phyloP scores from a whole-genome alignment of 1,140 invertebrate genomes.

The Ceratoteleas bidentatus region DNA sequence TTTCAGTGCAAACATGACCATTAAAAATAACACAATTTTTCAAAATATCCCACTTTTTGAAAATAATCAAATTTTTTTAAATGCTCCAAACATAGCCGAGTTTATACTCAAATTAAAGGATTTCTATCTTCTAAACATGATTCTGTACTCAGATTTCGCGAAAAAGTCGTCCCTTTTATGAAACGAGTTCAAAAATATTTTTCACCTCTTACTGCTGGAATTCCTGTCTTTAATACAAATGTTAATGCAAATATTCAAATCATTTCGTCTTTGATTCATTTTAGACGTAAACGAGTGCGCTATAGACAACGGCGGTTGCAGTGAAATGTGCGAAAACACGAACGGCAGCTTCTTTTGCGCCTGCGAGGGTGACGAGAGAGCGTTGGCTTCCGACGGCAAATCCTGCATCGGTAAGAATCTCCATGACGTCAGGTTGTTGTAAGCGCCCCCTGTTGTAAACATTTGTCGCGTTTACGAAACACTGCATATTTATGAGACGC shows the following conservation, averaged over 20 bases:
- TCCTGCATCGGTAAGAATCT: slow-evolving; percentile 75
- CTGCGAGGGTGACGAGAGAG: slow-evolving; percentile 81
- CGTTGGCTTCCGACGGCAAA: slow-evolving; percentile 74
- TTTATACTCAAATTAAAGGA: not conserved
- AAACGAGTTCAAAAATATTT: not conserved
- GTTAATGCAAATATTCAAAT: slow-evolving; percentile 19
- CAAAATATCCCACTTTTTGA: too few species aligned
- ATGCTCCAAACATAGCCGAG: not conserved
- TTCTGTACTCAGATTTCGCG: not conserved
- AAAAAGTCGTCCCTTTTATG: not conserved
- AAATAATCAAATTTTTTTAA: too few species aligned
- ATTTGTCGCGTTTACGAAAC: slow-evolving; percentile 1
- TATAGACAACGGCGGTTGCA: slow-evolving; percentile 85
- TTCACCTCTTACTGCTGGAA: too few species aligned
- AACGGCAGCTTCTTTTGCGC: slow-evolving; percentile 84
- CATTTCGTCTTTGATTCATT: slow-evolving; percentile 30
- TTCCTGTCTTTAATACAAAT: not conserved
- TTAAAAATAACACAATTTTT: too few species aligned
- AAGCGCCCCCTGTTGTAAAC: too few species aligned
- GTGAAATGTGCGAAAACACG: slow-evolving; percentile 85
- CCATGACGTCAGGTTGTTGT: not conserved
- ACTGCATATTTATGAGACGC: too few species aligned
- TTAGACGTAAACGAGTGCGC: slow-evolving; percentile 87
- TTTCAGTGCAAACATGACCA: too few species aligned
- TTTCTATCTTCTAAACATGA: too few species aligned